A percentile compares a stretch with the other conserved stretches of the same genome.
These are phyloP conservation scores for Clarias pachynema DNA, from an alignment of 2,797 vertebrate genomes.

Conservation along the genomic window DNA sequence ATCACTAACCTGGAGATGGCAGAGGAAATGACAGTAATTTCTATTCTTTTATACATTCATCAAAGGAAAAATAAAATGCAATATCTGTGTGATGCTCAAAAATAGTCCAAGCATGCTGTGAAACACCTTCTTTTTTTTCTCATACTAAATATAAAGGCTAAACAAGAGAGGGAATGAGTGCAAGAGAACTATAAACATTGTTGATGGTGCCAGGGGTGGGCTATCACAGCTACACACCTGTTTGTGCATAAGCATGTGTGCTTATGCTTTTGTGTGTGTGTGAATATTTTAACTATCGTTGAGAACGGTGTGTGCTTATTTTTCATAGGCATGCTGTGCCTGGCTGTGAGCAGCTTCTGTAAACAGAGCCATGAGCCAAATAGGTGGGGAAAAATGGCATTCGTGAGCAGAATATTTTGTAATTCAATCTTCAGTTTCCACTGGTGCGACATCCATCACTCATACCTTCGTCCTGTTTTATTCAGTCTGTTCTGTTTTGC, in stretches of 20 bases:
- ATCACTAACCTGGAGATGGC: background rate
- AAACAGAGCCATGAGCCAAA: constrained; percentile 31
- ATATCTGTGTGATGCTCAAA: background rate
- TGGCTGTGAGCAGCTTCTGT: constrained; percentile 7
- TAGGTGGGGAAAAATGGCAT: background rate
- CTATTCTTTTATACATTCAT: background rate
- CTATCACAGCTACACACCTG: constrained; percentile 48
- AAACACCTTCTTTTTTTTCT: constrained; percentile 46
- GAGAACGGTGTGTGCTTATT: constrained; percentile 18
- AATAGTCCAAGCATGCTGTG: background rate
- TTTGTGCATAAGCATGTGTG: constrained; percentile 6
- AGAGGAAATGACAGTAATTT: background rate
- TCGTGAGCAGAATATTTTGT: constrained; percentile 44
- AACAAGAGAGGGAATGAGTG: background rate
- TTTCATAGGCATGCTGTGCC: constrained; percentile 9
- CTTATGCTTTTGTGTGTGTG: constrained; percentile 2
- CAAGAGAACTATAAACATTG: constrained; percentile 41
- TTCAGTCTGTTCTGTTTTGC: background rate
- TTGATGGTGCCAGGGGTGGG: constrained; percentile 25
- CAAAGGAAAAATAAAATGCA: background rate
- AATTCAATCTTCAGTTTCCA: background rate
- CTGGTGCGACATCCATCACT: background rate
- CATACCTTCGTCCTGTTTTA: background rate
- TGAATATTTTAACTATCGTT: constrained; percentile 29
- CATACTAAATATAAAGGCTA: constrained; percentile 43